Evolutionary conservation across 1,140 invertebrate species (phyloP).

Genomic region (Nasonia giraulti): DNA sequence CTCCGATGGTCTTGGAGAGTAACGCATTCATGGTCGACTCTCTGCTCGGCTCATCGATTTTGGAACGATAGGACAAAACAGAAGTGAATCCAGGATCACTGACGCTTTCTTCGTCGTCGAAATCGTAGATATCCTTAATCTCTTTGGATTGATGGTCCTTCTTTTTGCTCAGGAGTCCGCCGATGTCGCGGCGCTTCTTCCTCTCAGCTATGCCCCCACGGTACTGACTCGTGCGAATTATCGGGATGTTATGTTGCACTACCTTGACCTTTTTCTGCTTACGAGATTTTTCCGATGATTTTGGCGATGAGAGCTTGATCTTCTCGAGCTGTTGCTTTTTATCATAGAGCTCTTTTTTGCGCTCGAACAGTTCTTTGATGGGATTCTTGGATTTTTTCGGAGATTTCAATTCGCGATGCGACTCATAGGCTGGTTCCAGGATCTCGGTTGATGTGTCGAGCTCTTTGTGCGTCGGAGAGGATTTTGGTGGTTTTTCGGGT

Average conservation of each 20-base stretch:
- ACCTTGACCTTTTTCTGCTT: constrained; percentile 58
- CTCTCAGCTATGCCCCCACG: constrained; percentile 63
- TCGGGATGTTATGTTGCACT: constrained; percentile 64
- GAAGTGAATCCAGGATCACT: constrained; percentile 57
- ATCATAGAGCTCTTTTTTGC: constrained; percentile 69
- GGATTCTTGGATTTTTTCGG: constrained; percentile 67
- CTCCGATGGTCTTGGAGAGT: constrained; percentile 59
- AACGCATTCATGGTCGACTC: constrained; percentile 55
- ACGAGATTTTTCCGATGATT: constrained; percentile 56
- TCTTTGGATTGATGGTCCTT: constrained; percentile 54
- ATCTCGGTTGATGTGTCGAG: constrained; percentile 34
- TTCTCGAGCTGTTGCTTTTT: constrained; percentile 58
- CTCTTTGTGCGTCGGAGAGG: constrained; percentile 43
- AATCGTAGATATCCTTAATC: constrained; percentile 71
- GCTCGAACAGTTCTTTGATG: constrained; percentile 71
- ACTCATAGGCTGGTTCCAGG: neutral
- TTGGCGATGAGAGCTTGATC: neutral
- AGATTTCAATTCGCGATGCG: constrained; percentile 52
- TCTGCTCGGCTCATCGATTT: constrained; percentile 54
- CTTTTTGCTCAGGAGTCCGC: constrained; percentile 56
- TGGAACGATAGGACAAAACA: constrained; percentile 66
- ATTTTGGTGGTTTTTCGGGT: constrained; percentile 23
- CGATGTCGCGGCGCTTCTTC: constrained; percentile 65
- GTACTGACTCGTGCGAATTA: constrained; percentile 64
- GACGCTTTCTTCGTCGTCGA: constrained; percentile 71